Percentiles rank a stretch among this genome's conserved stretches.
phyloP scores from a whole-genome alignment of 2,797 vertebrate genomes.

The Gambelia wislizenii region DNA sequence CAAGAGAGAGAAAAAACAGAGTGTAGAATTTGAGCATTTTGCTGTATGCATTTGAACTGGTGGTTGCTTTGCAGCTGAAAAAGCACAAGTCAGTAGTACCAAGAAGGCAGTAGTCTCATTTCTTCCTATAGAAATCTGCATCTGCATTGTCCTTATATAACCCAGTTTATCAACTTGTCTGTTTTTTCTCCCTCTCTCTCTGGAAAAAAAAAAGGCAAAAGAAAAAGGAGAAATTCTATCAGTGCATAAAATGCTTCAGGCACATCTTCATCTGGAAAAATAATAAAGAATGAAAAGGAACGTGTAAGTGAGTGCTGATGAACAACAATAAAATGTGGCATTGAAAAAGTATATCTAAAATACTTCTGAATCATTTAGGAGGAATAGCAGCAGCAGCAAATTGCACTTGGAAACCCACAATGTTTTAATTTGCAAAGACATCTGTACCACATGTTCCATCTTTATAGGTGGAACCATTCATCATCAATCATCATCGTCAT shows the following conservation, averaged over 20 bases:
- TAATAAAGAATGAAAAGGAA: slow-evolving; percentile 76
- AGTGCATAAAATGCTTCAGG: slow-evolving; percentile 76
- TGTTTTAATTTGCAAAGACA: slow-evolving; percentile 37
- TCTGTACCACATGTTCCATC: neutral
- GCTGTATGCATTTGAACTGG: neutral
- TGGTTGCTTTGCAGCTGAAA: slow-evolving; percentile 30
- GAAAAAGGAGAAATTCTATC: slow-evolving; percentile 63
- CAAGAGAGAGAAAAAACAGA: neutral
- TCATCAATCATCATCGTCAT: neutral
- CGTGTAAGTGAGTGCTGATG: slow-evolving; percentile 66
- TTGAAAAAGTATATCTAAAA: slow-evolving; percentile 59
- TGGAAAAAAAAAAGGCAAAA: slow-evolving; percentile 68
- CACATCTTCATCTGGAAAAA: slow-evolving; percentile 74
- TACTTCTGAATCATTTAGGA: slow-evolving; percentile 38
- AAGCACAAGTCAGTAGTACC: slow-evolving; percentile 26
- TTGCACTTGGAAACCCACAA: slow-evolving; percentile 45
- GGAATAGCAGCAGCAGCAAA: slow-evolving; percentile 47
- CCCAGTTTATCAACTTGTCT: slow-evolving; percentile 68
- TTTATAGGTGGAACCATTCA: neutral
- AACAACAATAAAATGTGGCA: slow-evolving; percentile 63
- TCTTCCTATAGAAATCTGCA: slow-evolving; percentile 52
- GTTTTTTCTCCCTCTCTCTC: slow-evolving; percentile 39
- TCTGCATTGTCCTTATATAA: slow-evolving; percentile 70
- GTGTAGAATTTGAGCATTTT: neutral
- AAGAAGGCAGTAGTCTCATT: slow-evolving; percentile 13